A percentile compares a stretch with the other conserved stretches of the same genome.
Conservation (phyloP, 2,113 vertebrate species). For the Coturnix japonica region DNA sequence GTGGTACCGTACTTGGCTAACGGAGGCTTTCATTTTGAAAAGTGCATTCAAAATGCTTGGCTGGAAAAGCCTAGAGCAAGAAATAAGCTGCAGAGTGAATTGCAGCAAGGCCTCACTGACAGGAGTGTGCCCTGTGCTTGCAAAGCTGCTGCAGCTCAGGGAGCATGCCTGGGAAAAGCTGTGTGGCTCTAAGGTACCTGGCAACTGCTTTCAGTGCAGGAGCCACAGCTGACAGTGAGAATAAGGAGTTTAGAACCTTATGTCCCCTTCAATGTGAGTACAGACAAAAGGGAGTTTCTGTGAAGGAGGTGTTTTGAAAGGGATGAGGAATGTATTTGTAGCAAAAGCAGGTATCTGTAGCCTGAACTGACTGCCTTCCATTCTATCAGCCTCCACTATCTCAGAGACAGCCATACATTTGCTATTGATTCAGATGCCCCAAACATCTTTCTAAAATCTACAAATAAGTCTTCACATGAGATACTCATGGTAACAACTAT, state of each 20-base stretch:
- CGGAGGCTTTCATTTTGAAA: neutral
- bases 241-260: neutral
- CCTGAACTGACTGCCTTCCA: slow-evolving; percentile 64
- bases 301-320: neutral
- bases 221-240: neutral
- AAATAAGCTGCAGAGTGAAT: neutral
- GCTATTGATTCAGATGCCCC: slow-evolving; percentile 65
- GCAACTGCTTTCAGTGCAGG: neutral
- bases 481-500: slow-evolving; percentile 60
- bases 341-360: slow-evolving; percentile 8
- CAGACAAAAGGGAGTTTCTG: neutral
- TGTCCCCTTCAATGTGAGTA: neutral
- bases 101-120: neutral
- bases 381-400: slow-evolving; percentile 69
- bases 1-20: neutral
- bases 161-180: neutral
- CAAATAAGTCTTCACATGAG: slow-evolving; percentile 41
- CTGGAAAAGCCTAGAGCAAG: neutral
- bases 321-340: slow-evolving; percentile 12
- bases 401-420: slow-evolving; percentile 64
- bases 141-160: neutral
- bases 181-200: neutral
- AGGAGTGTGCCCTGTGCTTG: neutral
- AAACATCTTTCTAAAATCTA: slow-evolving; percentile 68
- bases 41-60: neutral